Percentiles rank a stretch among this genome's conserved stretches.
Conservation (phyloP, 2,113 vertebrate species). For the Macroglossus sobrinus region DNA sequence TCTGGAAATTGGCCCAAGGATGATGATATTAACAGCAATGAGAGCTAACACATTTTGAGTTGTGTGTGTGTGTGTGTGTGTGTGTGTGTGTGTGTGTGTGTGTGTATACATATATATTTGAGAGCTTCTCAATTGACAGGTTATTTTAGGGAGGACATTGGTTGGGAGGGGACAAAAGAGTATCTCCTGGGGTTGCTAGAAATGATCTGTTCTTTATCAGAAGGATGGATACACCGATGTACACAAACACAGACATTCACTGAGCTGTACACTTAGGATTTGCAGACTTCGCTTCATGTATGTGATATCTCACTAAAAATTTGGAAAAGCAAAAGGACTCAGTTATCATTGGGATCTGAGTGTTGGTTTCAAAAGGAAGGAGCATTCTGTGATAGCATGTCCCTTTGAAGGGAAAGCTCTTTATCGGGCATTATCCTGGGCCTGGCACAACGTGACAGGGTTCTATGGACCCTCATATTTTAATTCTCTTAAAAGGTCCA, state of each 20-base stretch:
- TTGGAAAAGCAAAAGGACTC: neutral
- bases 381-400: neutral
- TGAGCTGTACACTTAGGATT: neutral
- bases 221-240: rapidly evolving
- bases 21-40: neutral
- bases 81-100: too few relatives aligned
- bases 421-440: too few relatives aligned
- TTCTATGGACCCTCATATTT: rapidly evolving
- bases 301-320: neutral
- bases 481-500: neutral
- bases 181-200: neutral
- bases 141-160: neutral
- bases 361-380: neutral
- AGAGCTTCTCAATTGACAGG: neutral
- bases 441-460: neutral
- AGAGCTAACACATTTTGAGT: neutral
- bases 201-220: neutral
- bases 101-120: neutral
- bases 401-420: neutral
- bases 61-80: too few relatives aligned
- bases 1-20: neutral
- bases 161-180: neutral
- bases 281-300: neutral
- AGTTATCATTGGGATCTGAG: neutral
- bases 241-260: neutral